Conservation (phyloP, 2,113 vertebrate species). For the Argyrosomus japonicus region DNA sequence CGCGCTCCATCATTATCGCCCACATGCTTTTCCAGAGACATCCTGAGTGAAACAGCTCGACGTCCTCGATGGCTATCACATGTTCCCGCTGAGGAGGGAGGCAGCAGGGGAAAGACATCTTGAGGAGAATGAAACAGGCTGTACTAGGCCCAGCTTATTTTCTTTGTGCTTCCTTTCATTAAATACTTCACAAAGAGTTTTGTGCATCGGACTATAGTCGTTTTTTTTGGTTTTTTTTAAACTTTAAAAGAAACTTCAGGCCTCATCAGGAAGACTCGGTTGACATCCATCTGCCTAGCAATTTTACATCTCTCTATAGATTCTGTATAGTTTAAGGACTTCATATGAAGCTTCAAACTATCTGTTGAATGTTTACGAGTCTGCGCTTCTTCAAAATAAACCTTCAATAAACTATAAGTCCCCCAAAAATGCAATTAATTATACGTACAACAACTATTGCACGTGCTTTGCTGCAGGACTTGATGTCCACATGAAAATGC, state of each 20-base stretch:
- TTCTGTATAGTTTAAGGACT: neutral
- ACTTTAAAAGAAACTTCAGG: neutral
- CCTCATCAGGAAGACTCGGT: neutral
- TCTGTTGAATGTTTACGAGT: neutral
- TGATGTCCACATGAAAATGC: too few species aligned
- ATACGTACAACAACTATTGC: neutral
- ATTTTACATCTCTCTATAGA: neutral
- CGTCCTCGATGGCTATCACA: constrained; percentile 81
- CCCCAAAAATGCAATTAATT: neutral
- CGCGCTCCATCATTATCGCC: constrained; percentile 80
- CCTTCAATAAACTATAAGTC: neutral
- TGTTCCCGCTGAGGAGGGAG: constrained; percentile 73
- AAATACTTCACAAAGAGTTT: neutral
- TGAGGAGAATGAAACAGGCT: constrained; percentile 52
- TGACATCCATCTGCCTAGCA: neutral
- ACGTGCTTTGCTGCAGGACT: neutral
- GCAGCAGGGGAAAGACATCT: constrained; percentile 65
- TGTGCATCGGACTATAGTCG: constrained; percentile 5
- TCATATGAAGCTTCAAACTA: neutral
- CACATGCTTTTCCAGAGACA: constrained; percentile 83
- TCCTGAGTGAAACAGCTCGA: constrained; percentile 77
- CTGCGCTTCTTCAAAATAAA: neutral
- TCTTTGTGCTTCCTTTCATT: constrained; percentile 36
- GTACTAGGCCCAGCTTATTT: constrained; percentile 9
- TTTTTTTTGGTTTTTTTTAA: too few species aligned